Evolutionary conservation across 2,888 invertebrate genomes (phyloP), one percentile per base, ranked within the genome.

Genomic region (Ephialtes manifestator): DNA sequence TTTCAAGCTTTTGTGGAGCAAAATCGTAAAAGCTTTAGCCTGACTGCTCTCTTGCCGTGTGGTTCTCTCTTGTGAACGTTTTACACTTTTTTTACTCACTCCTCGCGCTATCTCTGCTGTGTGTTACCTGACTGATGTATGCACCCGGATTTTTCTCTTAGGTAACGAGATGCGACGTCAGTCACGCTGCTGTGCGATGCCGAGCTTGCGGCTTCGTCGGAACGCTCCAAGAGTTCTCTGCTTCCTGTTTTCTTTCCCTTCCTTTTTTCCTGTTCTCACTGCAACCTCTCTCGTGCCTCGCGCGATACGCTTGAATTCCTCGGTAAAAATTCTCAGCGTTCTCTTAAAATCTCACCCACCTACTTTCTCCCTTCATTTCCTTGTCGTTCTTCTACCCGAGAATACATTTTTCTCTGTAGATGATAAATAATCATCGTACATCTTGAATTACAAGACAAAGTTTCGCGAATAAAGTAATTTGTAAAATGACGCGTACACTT

Each of bases 141-240:
- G 80, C 84, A 65, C 48, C 80, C 58, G 71, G 80, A 84, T 84
- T 84, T 84, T 84, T 72, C 80, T 84, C 76, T 65, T 58, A 71
- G 80, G 71, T 84, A 80, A 80, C 80, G 71, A 84, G 80, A 84
- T 84, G 76, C 71, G 75, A 80, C 76, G 84, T 80, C 84, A 84
- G 80, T 84, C 71, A 76, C 58, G 84, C 65, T 51, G 76, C 43
- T 31, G 48, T 58, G 80, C 75, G 51, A 76, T 84, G 80, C 58
- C 39, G 63, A 83, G 63, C 71, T 76, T 39, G 80, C 76, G 53
- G 18, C 58, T 46, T 35, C 48, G 35, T 24, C n/a, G 58, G 46
- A 74, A 75, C 67, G 46, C 70, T 48, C 70, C 58, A 18, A 15
- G 67, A 67, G 18, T 75, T 72, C 39, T 63, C 39, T 48, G 20